Evolutionary conservation across 2,888 invertebrate species (phyloP).

Genomic region (Hirudinaria manillensis): DNA sequence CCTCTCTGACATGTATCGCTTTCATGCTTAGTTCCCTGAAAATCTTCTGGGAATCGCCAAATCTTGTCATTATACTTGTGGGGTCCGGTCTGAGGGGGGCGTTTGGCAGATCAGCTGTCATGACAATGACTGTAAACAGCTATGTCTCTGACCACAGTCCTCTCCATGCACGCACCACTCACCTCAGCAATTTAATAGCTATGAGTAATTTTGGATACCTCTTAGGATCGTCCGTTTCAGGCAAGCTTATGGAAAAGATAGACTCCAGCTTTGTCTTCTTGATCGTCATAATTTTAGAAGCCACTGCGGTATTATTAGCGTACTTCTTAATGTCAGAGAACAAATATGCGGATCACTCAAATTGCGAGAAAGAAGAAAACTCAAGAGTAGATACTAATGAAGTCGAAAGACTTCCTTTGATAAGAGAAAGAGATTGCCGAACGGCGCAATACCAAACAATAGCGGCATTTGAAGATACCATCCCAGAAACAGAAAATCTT

Average conservation of each 20-base stretch:
- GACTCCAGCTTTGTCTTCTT: constrained; percentile 44
- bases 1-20: constrained; percentile 47
- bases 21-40: constrained; percentile 44
- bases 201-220: constrained; percentile 53
- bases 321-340: constrained; percentile 42
- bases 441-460: neutral
- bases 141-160: constrained; percentile 51
- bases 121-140: constrained; percentile 53
- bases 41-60: constrained; percentile 15
- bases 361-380: neutral
- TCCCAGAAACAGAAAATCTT: neutral
- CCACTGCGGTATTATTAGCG: constrained; percentile 44
- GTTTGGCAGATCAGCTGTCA: constrained; percentile 52
- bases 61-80: constrained; percentile 45
- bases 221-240: constrained; percentile 45
- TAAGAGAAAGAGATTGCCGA: neutral
- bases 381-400: neutral
- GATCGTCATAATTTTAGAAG: constrained; percentile 45
- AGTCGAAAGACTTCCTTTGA: neutral
- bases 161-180: constrained; percentile 45
- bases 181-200: constrained; percentile 47
- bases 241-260: constrained; percentile 44
- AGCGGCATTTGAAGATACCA: constrained; percentile 31
- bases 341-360: neutral
- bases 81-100: constrained; percentile 49